Conservation (phyloP, 2,113 vertebrate genomes). For the Acinonyx jubatus region DNA sequence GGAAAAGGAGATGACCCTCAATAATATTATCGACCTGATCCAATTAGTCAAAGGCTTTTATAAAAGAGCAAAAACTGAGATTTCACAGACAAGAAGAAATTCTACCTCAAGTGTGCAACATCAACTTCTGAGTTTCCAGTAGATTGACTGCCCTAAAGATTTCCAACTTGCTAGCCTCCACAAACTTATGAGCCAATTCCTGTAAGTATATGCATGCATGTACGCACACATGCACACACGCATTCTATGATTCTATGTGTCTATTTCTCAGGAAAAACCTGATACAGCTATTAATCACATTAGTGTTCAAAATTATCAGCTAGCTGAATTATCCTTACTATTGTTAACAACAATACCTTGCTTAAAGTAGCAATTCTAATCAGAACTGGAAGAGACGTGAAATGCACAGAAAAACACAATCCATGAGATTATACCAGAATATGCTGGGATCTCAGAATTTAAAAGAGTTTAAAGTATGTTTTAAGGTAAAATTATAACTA, state of each 20-base stretch:
- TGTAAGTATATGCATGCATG: not conserved
- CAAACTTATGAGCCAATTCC: not conserved
- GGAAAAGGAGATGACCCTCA: not conserved
- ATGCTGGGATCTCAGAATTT: not conserved
- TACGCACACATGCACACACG: not conserved
- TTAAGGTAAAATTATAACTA: conserved; percentile 6
- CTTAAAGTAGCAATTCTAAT: not conserved
- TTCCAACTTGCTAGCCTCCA: not conserved
- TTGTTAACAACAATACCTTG: not conserved
- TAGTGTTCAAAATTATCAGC: not conserved
- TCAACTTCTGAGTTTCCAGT: not conserved
- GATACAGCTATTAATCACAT: not conserved
- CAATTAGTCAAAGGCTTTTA: not conserved
- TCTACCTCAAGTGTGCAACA: not conserved
- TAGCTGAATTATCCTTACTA: not conserved
- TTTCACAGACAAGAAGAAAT: not conserved
- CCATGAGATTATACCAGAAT: not conserved
- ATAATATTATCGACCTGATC: not conserved
- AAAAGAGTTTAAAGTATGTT: not conserved
- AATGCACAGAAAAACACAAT: not conserved
- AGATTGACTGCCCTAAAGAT: not conserved
- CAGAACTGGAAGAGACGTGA: not conserved
- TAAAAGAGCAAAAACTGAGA: not conserved
- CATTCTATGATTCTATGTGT: not conserved
- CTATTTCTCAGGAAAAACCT: not conserved